Evolutionary conservation across 2,113 vertebrate genomes (phyloP).

Genomic region (Hippoglossus stenolepis): DNA sequence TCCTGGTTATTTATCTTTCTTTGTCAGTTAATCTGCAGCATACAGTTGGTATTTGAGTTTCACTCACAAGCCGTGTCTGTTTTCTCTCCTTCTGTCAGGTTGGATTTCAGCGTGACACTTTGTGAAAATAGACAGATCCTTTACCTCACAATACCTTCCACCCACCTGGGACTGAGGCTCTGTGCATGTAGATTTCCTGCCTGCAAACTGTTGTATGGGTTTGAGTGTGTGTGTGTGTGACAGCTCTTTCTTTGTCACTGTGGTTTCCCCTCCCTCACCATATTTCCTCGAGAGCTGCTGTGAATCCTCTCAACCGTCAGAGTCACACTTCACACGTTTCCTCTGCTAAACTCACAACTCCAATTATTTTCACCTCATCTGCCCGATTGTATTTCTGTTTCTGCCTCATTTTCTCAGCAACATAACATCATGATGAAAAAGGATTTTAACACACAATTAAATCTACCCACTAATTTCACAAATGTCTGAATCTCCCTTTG

Average conservation of each 20-base stretch:
- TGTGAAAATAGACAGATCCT: constrained; percentile 79
- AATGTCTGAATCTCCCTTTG: too few species aligned
- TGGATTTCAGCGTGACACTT: constrained; percentile 78
- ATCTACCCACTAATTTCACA: too few species aligned
- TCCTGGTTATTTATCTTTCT: not conserved
- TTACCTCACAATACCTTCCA: constrained; percentile 79
- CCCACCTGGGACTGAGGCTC: constrained; percentile 77
- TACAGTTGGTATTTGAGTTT: too few species aligned
- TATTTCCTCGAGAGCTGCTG: constrained; percentile 14
- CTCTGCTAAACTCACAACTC: constrained; percentile 1
- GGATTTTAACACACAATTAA: too few species aligned
- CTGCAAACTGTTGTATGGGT: too few species aligned
- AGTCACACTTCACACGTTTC: constrained; percentile 1
- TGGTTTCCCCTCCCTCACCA: not conserved
- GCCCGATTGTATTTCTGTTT: not conserved
- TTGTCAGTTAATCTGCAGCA: too few species aligned
- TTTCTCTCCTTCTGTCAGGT: constrained; percentile 38
- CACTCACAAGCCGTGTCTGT: too few species aligned
- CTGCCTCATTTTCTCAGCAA: not conserved
- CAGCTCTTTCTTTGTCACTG: constrained; percentile 12
- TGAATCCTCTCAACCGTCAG: constrained; percentile 20
- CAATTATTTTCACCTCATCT: constrained; percentile 5
- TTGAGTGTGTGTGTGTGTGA: constrained; percentile 3
- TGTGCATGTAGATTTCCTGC: too few species aligned
- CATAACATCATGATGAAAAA: not conserved